These are phyloP conservation scores for Halichondria panicea DNA, from an alignment of 37 sponge, comb jelly and placozoan genomes.

Conservation along the genomic window DNA sequence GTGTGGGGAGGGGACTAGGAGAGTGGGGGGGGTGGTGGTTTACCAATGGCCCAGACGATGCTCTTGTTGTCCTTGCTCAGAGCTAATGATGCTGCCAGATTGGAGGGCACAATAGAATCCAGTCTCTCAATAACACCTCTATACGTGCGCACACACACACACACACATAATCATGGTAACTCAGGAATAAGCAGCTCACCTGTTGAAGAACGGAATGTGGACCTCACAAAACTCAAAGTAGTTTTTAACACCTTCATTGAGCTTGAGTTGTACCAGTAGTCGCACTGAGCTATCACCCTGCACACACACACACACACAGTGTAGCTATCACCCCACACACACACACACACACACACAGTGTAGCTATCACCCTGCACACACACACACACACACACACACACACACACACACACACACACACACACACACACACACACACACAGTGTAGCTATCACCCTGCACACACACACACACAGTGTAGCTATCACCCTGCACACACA, in stretches of 20 bases:
- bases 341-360: constrained; percentile 10
- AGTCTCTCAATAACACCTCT: constrained; percentile 79
- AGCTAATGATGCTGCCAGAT: constrained; percentile 29
- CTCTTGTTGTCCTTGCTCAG: constrained; percentile 63
- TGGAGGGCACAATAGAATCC: constrained; percentile 60
- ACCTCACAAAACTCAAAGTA: constrained; percentile 87
- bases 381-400: constrained; percentile 31
- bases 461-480: too few relatives aligned
- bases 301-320: background rate
- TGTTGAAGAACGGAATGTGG: constrained; percentile 84
- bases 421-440: constrained; percentile 17
- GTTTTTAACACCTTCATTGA: constrained; percentile 72
- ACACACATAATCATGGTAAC: background rate
- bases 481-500: too few relatives aligned
- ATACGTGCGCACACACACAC: too few relatives aligned
- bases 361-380: constrained; percentile 1
- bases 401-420: constrained; percentile 15
- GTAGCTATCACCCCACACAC: background rate
- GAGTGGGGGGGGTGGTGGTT: background rate
- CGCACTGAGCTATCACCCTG: constrained; percentile 64
- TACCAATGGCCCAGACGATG: constrained; percentile 86
- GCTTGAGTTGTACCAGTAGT: constrained; percentile 81
- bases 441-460: too few relatives aligned
- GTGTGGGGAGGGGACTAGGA: background rate
- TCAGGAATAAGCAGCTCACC: constrained; percentile 30